These are phyloP conservation scores for Parnassius glacialis DNA, from an alignment of 2,888 invertebrate species.

Conservation along the genomic window DNA sequence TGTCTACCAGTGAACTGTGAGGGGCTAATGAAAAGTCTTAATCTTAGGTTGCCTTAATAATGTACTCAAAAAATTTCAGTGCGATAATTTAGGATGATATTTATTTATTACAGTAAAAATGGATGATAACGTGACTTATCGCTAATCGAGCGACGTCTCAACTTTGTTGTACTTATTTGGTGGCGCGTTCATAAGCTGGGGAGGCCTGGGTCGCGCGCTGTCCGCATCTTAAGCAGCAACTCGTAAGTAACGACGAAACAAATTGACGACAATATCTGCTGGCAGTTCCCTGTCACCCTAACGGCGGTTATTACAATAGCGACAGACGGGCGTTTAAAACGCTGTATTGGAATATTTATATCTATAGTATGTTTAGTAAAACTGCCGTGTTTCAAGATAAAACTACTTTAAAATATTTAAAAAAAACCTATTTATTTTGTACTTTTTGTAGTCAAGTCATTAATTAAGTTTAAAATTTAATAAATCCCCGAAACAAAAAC, in stretches of 20 bases:
- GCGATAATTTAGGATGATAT: not conserved
- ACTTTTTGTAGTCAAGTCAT: no score
- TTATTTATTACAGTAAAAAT: constrained; percentile 39
- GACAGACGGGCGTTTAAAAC: constrained; percentile 39
- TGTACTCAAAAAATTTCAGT: no score
- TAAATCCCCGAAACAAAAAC: no score
- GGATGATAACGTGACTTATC: constrained; percentile 61
- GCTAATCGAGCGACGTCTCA: constrained; percentile 72
- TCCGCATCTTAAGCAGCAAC: constrained; percentile 68
- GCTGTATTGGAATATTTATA: constrained; percentile 1
- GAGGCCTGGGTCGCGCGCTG: constrained; percentile 48
- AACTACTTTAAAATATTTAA: no score
- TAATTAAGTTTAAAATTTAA: no score
- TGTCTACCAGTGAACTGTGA: no score
- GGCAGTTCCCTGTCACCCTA: constrained; percentile 65
- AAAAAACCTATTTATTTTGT: no score
- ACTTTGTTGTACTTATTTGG: constrained; percentile 74
- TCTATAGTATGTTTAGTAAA: no score
- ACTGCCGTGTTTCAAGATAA: no score
- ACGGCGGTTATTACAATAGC: constrained; percentile 59
- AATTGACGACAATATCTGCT: constrained; percentile 76
- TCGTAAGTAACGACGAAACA: constrained; percentile 60
- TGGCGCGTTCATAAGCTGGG: constrained; percentile 67
- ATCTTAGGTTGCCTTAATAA: no score
- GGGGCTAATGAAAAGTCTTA: no score